Evolutionary conservation across 1,140 invertebrate genomes (phyloP), one percentile per base, ranked within the genome.

Genomic region (Maniola jurtina): DNA sequence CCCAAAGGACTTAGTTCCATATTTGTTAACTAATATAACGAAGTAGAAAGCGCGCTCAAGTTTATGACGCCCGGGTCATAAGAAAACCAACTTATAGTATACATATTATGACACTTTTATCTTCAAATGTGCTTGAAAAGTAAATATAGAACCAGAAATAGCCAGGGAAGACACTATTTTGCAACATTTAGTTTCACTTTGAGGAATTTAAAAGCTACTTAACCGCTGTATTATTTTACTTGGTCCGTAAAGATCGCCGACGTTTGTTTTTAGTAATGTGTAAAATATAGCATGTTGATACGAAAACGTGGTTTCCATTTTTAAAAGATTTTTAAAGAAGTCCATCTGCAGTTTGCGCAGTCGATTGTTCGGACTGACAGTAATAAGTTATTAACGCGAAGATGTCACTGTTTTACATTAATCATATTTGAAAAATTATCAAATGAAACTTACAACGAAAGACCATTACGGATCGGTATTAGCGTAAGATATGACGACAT

Each of bases 51-150:
- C 77, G 75, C 70, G 77, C 75, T 80, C 83, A 80, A 80, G 70
- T 86, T 88, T 86, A 86, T 80, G 79, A 81, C 73, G 79, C 69
- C 79, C 79, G 76, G 80, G 78, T 80, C 81, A 84, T 89, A 89
- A 89, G 81, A 86, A 88, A 80, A 73, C 72, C 79, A 86, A 88
- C 72, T 88, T 90, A 90, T 88, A 75, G 79, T 80, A 83, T 88
- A 88, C 88, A 88, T 88, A 84, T 90, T 88, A 88, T 86, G 88
- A 88, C 84, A 88, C 78, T 88, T 84, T 87, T 89, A 88, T 88
- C 79, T 88, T 76, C 82, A 77, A 76, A 76, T 83, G 78, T 69
- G 77, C 76, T 82, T 82, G 81, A 86, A 87, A 87, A 88, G 84
- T 88, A 88, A 89, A 86, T 83, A 86, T 64, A 69, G 47, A 50